Conservation (phyloP, 2,888 invertebrate genomes). For the Plagiodera versicolora region DNA sequence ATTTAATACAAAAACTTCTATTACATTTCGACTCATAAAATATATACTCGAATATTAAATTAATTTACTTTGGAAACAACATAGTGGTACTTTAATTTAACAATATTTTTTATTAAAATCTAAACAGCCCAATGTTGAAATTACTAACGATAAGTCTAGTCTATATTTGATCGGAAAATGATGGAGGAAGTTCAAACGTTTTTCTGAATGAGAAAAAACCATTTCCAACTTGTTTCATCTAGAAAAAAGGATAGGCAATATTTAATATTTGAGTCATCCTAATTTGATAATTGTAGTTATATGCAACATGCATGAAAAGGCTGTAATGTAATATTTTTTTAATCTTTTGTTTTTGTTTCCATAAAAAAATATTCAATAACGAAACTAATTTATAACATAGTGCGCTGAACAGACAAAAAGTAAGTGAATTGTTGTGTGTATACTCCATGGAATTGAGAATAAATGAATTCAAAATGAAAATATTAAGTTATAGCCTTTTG, state of each 20-base stretch:
- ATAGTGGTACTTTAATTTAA: conserved; percentile 6
- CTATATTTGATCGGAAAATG: conserved; percentile 16
- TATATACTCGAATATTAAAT: conserved; percentile 20
- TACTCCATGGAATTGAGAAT: too few species aligned
- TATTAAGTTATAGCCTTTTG: not conserved
- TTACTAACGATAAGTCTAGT: conserved; percentile 11
- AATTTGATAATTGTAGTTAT: too few species aligned
- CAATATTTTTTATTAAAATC: conserved; percentile 15
- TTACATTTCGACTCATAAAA: conserved; percentile 27
- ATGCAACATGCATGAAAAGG: not conserved
- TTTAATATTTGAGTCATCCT: conserved; percentile 24
- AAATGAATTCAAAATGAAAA: too few species aligned
- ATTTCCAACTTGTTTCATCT: conserved; percentile 36
- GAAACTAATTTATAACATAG: too few species aligned
- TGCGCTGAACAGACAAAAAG: too few species aligned
- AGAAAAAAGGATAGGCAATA: conserved; percentile 31
- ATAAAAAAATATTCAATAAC: too few species aligned
- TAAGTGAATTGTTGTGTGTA: too few species aligned
- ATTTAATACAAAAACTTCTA: conserved; percentile 31
- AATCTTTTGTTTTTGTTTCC: too few species aligned
- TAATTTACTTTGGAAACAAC: conserved; percentile 20
- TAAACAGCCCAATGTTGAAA: conserved; percentile 13
- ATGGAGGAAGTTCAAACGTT: conserved; percentile 31
- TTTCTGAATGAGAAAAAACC: conserved; percentile 36
- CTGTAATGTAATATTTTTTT: not conserved